Percentiles rank a stretch among this genome's conserved stretches.
Evolutionary conservation across 1,140 invertebrate genomes (phyloP).

Genomic region (Lysiphlebus fabarum): DNA sequence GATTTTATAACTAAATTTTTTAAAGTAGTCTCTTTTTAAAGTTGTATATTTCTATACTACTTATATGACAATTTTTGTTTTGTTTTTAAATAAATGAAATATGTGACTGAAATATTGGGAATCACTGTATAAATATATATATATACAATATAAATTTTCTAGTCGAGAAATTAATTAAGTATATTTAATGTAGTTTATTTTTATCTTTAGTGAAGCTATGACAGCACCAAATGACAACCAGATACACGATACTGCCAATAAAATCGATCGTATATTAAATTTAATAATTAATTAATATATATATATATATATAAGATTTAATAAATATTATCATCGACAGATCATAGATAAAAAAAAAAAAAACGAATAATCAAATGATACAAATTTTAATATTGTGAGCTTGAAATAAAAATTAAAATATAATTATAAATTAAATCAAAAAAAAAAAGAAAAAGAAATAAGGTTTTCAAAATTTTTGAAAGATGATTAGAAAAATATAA

Average conservation of each 20-base stretch:
- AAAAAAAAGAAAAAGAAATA: neutral
- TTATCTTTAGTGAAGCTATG: constrained; percentile 37
- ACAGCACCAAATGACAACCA: constrained; percentile 22
- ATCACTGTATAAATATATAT: constrained; percentile 32
- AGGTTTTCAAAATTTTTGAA: constrained; percentile 14
- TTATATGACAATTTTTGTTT: constrained; percentile 3
- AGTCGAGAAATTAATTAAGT: constrained; percentile 40
- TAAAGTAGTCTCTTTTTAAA: constrained; percentile 6
- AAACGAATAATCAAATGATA: too few species aligned
- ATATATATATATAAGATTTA: too few species aligned
- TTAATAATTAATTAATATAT: too few species aligned
- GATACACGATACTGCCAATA: constrained; percentile 7
- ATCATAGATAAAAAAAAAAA: too few species aligned
- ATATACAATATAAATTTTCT: constrained; percentile 28
- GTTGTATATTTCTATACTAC: neutral
- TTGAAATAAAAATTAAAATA: neutral
- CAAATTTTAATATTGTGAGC: neutral
- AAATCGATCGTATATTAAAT: neutral
- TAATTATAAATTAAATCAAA: neutral
- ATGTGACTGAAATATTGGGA: constrained; percentile 26
- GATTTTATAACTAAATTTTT: too few species aligned
- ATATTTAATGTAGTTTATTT: constrained; percentile 36
- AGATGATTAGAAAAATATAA: constrained; percentile 1
- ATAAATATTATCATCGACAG: too few species aligned
- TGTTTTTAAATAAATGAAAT: constrained; percentile 11